Percentiles rank a stretch among this genome's conserved stretches.
These are phyloP conservation scores for Periplaneta americana DNA, from an alignment of 1,140 invertebrate species.

Conservation along the genomic window DNA sequence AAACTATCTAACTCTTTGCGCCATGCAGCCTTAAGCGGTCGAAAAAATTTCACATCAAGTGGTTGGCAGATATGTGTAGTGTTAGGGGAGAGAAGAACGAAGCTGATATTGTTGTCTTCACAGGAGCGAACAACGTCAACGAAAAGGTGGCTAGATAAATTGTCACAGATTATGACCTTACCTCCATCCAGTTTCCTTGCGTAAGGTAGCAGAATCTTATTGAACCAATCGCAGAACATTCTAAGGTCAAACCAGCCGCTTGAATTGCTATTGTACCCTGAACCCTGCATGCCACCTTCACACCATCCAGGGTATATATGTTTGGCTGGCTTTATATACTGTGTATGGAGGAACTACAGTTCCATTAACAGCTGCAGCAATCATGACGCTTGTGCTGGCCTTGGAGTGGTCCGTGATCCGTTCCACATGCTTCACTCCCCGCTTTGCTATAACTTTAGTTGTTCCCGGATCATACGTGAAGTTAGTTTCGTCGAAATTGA, in stretches of 20 bases:
- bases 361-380: background rate
- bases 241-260: background rate
- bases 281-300: background rate
- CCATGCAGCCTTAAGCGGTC: slow-evolving; percentile 34
- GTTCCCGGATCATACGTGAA: background rate
- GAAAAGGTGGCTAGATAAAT: background rate
- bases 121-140: slow-evolving; percentile 15
- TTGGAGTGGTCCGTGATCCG: background rate
- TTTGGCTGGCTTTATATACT: background rate
- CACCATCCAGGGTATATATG: background rate
- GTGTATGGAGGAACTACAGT: too few relatives aligned
- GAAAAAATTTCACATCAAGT: slow-evolving; percentile 35
- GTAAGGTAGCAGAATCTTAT: background rate
- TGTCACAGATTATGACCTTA: background rate
- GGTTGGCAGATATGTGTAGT: slow-evolving; percentile 34
- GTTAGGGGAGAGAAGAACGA: slow-evolving; percentile 36
- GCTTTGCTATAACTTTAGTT: background rate
- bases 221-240: background rate
- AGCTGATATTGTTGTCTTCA: slow-evolving; percentile 30
- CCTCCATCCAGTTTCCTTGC: background rate
- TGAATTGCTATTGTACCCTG: background rate
- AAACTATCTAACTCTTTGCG: too few relatives aligned
- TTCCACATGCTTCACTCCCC: background rate
- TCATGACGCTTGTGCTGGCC: too few relatives aligned
- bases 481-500: too few relatives aligned